Percentiles rank a stretch among this genome's conserved stretches.
Conservation (phyloP, 2,888 invertebrate genomes). For the Lissonota sp. region DNA sequence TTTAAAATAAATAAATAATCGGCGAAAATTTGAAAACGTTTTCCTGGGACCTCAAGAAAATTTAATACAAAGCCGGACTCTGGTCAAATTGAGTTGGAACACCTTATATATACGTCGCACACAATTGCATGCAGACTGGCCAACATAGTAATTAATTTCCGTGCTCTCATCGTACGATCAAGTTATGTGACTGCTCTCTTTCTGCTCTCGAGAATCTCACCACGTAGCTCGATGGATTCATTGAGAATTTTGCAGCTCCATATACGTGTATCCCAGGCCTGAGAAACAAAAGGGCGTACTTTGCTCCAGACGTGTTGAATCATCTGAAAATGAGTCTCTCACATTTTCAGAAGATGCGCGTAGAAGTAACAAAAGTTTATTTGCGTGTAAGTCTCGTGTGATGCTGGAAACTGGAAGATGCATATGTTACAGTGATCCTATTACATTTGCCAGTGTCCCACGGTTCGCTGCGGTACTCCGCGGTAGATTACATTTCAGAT, state of each 20-base stretch:
- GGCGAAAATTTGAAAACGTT: too few relatives aligned
- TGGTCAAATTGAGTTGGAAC: background rate
- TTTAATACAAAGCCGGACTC: background rate
- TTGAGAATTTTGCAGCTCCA: conserved; percentile 46
- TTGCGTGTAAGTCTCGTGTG: conserved; percentile 14
- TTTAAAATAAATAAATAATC: too few relatives aligned
- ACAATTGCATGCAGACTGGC: conserved; percentile 6
- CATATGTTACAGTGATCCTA: conserved; percentile 28
- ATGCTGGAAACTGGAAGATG: conserved; percentile 26
- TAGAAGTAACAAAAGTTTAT: too few relatives aligned
- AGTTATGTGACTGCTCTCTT: conserved; percentile 33
- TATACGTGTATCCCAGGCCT: background rate
- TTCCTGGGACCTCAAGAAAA: too few relatives aligned
- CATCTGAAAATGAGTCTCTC: background rate
- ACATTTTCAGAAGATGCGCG: too few relatives aligned
- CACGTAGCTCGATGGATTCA: conserved; percentile 52
- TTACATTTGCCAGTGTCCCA: conserved; percentile 60
- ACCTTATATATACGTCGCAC: background rate
- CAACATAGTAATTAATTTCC: conserved; percentile 62
- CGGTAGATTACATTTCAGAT: conserved; percentile 31
- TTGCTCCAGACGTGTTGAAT: background rate
- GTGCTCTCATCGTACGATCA: conserved; percentile 49
- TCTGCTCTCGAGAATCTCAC: conserved; percentile 22
- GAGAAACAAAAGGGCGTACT: too few relatives aligned
- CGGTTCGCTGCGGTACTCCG: conserved; percentile 41